phyloP scores from a whole-genome alignment of 2,113 vertebrate species.

The Corythaixoides concolor region DNA sequence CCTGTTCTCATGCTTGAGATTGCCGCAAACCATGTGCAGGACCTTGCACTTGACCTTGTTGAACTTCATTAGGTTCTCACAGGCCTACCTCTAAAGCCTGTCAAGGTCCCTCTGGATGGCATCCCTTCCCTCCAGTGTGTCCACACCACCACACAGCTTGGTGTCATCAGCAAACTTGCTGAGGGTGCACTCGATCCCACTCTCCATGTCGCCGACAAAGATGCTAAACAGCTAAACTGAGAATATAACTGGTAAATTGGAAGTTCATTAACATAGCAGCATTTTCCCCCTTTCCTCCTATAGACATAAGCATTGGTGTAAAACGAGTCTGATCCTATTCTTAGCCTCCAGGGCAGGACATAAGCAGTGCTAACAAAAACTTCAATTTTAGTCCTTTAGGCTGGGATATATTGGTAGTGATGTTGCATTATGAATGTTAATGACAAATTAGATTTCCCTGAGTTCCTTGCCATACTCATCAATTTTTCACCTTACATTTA shows the following conservation, averaged over 20 bases:
- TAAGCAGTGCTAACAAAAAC: background rate
- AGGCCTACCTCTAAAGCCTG: too few species aligned
- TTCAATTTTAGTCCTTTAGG: background rate
- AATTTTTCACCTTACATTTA: background rate
- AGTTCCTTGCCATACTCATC: background rate
- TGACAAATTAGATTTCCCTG: slow-evolving; percentile 12
- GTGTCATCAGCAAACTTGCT: too few species aligned
- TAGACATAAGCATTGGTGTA: background rate
- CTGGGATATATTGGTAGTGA: background rate
- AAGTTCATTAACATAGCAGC: background rate
- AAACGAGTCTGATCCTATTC: background rate
- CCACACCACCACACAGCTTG: too few species aligned
- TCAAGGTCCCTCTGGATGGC: too few species aligned
- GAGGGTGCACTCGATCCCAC: too few species aligned
- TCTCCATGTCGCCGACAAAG: too few species aligned
- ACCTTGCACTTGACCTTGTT: too few species aligned
- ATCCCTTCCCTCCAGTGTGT: too few species aligned
- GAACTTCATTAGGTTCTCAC: too few species aligned
- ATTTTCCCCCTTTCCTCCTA: fast-evolving
- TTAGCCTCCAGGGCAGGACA: background rate
- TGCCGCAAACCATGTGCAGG: too few species aligned
- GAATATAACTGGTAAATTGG: background rate
- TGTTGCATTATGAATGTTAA: background rate
- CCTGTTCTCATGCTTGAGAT: too few species aligned
- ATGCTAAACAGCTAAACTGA: background rate